These are phyloP conservation scores for Cochlearius cochlearius DNA, from an alignment of 2,113 vertebrate genomes.

Conservation along the genomic window DNA sequence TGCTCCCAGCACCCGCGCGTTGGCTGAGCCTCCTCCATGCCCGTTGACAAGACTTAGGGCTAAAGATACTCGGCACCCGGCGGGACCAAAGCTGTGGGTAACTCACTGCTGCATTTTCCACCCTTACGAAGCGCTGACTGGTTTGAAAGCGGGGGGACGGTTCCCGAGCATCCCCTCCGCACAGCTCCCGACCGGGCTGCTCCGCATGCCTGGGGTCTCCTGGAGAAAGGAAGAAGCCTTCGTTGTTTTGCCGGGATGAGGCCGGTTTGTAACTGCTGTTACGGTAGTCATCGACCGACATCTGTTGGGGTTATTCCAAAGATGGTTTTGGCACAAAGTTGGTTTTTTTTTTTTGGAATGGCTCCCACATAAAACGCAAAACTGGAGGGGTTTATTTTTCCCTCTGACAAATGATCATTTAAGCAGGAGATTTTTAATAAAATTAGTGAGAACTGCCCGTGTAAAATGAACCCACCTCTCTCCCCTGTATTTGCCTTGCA, in stretches of 20 bases:
- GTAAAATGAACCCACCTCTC: not conserved
- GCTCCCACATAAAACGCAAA: not conserved
- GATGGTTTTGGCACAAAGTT: not conserved
- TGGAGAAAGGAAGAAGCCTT: not conserved
- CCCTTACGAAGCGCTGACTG: not conserved
- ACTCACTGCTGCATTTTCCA: not conserved
- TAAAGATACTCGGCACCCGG: not conserved
- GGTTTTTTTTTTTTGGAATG: not conserved
- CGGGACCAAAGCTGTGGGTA: not conserved
- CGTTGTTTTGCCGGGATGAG: not conserved
- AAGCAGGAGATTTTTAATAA: constrained; percentile 27
- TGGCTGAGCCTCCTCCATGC: not conserved
- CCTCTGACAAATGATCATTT: constrained; percentile 10
- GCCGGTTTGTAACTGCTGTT: not conserved
- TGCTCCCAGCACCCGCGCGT: not conserved
- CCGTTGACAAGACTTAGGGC: not conserved
- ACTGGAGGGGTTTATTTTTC: constrained; percentile 8
- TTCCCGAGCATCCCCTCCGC: not conserved
- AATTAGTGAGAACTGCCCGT: not conserved
- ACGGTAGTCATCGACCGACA: not conserved
- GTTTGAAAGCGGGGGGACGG: not conserved
- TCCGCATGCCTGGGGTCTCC: not conserved
- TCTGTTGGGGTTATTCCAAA: not conserved
- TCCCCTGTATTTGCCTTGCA: not conserved
- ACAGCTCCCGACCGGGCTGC: not conserved